These are phyloP conservation scores for Odontamblyopus rebecca DNA, from an alignment of 2,797 vertebrate species.

Conservation along the genomic window DNA sequence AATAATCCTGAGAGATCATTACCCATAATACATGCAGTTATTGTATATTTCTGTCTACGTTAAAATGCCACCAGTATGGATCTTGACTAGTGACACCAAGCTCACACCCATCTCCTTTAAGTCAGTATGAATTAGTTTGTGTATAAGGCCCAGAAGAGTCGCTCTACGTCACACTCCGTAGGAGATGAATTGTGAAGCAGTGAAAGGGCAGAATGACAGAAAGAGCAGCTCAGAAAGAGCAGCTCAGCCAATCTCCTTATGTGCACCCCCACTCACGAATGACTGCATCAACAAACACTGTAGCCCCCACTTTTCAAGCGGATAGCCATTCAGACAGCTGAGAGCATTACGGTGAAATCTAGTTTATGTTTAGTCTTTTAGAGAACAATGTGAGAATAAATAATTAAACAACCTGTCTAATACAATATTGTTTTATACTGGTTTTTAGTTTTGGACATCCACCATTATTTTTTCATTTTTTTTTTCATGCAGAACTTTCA, in stretches of 20 bases:
- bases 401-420: neutral
- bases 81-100: neutral
- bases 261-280: slow-evolving; percentile 11
- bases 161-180: slow-evolving; percentile 17
- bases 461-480: too few species aligned
- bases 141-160: neutral
- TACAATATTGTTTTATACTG: too few species aligned
- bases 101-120: neutral
- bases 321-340: neutral
- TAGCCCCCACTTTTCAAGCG: slow-evolving; percentile 8
- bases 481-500: neutral
- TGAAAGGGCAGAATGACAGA: slow-evolving; percentile 39
- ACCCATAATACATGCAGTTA: neutral
- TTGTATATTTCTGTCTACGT: neutral
- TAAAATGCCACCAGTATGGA: too few species aligned
- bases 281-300: neutral
- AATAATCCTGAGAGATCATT: too few species aligned
- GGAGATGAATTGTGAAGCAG: slow-evolving; percentile 18
- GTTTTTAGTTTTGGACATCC: too few species aligned
- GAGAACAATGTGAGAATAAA: neutral
- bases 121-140: slow-evolving; percentile 19
- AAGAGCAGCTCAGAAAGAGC: slow-evolving; percentile 43
- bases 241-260: slow-evolving; percentile 54
- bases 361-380: neutral
- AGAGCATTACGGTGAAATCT: neutral